These are phyloP conservation scores for Phenganax stokvisi DNA, from an alignment of 92 coral and sea anemone species.

Conservation along the genomic window DNA sequence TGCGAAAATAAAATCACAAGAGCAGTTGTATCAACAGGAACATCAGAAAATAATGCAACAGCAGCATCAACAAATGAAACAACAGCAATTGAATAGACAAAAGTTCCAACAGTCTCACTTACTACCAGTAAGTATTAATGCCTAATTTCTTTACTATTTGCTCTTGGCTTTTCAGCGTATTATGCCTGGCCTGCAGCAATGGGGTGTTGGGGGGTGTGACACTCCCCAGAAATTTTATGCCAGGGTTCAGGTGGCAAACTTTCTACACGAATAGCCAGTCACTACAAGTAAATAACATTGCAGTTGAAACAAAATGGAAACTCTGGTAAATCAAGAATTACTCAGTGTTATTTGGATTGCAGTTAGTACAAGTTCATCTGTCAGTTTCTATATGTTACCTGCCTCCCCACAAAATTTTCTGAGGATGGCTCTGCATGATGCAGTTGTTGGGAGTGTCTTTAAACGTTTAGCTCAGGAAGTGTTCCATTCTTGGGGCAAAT, in stretches of 20 bases:
- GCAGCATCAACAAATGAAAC: constrained; percentile 11
- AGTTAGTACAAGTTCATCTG: no score
- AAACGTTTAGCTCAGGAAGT: no score
- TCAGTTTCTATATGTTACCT: no score
- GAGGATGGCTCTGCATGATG: no score
- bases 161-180: not conserved
- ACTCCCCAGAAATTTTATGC: not conserved
- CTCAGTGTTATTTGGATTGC: no score
- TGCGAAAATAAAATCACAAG: constrained; percentile 16
- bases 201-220: no score
- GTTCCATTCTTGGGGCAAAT: no score
- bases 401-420: no score
- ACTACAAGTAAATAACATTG: not conserved
- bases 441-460: no score
- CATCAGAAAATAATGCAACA: constrained; percentile 14
- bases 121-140: constrained; percentile 13
- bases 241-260: not conserved
- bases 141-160: not conserved
- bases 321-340: no score
- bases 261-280: not conserved
- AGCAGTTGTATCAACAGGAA: constrained; percentile 12
- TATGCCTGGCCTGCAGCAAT: not conserved
- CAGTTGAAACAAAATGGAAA: no score
- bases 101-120: constrained; percentile 20
- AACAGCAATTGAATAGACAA: constrained; percentile 29